Conservation (phyloP, 2,888 invertebrate species). For the Phytoseiulus persimilis region DNA sequence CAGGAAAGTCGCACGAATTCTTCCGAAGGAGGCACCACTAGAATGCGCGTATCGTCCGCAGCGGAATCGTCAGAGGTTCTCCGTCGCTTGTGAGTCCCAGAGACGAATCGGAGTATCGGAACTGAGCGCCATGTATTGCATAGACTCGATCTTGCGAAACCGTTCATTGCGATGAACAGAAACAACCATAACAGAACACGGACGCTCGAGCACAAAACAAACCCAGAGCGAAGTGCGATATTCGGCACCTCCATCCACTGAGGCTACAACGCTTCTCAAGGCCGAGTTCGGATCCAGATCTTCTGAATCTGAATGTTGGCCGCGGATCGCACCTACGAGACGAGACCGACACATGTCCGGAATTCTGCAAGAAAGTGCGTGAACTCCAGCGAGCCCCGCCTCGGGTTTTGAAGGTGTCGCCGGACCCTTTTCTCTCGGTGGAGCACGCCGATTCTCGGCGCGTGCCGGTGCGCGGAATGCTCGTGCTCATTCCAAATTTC, state of each 20-base stretch:
- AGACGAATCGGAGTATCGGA: background rate
- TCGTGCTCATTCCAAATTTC: background rate
- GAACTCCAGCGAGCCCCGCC: no score
- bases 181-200: background rate
- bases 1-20: background rate
- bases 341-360: no score
- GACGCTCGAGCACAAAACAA: background rate
- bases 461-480: background rate
- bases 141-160: background rate
- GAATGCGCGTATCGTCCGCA: background rate
- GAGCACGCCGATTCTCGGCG: background rate
- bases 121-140: background rate
- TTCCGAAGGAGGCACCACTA: background rate
- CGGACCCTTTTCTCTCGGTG: background rate
- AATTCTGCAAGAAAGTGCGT: no score
- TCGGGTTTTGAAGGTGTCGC: no score
- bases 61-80: background rate
- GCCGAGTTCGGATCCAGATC: background rate
- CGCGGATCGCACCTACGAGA: no score
- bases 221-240: background rate
- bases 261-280: background rate
- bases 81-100: background rate
- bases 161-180: background rate
- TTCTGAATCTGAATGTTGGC: no score
- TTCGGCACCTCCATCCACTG: background rate